phyloP scores from a whole-genome alignment of 2,888 invertebrate species.

The Clusia tigrina region DNA sequence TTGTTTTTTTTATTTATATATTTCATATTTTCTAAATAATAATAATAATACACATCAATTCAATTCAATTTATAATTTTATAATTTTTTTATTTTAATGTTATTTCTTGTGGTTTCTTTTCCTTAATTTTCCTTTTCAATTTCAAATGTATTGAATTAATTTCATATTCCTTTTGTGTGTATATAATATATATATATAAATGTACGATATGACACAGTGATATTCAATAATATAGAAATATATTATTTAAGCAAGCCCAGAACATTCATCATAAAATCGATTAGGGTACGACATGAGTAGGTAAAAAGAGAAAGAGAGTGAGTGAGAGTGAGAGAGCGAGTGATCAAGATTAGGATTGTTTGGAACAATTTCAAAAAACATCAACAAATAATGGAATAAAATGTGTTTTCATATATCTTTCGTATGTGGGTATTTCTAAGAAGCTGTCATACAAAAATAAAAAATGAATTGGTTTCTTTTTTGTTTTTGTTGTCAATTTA shows the following conservation, averaged over 20 bases:
- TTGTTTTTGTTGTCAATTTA: too few relatives aligned
- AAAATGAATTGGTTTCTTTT: too few relatives aligned
- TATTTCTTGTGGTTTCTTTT: constrained; percentile 20
- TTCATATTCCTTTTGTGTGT: constrained; percentile 34
- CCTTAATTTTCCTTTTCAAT: constrained; percentile 23
- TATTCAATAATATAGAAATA: constrained; percentile 39
- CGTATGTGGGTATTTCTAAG: not conserved
- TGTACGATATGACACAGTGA: constrained; percentile 66
- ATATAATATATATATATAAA: constrained; percentile 47
- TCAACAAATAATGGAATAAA: not conserved
- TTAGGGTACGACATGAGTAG: too few relatives aligned
- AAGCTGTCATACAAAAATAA: too few relatives aligned
- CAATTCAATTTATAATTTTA: too few relatives aligned
- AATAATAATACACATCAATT: constrained; percentile 25
- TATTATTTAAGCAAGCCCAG: constrained; percentile 58
- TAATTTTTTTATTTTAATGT: constrained; percentile 12
- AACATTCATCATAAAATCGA: constrained; percentile 37
- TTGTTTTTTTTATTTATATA: constrained; percentile 30
- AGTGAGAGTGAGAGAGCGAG: not conserved
- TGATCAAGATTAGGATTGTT: not conserved
- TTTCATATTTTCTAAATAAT: constrained; percentile 48
- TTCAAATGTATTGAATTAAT: constrained; percentile 29
- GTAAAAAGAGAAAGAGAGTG: not conserved
- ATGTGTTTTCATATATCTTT: not conserved
- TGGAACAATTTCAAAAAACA: not conserved